Conservation (phyloP, 2,113 vertebrate genomes). For the Electrona antarctica region DNA sequence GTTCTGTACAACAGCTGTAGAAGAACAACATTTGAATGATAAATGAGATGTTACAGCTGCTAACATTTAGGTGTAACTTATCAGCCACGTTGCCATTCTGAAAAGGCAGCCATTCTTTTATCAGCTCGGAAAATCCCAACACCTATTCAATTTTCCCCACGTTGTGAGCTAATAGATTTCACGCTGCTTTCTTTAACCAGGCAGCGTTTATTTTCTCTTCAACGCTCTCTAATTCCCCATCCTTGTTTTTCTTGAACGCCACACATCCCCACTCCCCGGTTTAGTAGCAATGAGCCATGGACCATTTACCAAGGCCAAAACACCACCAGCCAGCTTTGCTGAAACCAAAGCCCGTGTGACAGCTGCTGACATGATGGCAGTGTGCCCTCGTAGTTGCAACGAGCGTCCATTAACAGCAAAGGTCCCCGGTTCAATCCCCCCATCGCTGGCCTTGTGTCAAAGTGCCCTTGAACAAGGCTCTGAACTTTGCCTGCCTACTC, state of each 20-base stretch:
- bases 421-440: too few relatives aligned
- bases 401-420: too few relatives aligned
- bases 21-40: too few relatives aligned
- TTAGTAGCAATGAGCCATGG: constrained; percentile 48
- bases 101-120: background rate
- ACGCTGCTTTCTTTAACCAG: constrained; percentile 15
- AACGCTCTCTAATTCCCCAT: constrained; percentile 18
- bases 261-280: constrained; percentile 6
- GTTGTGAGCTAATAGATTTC: constrained; percentile 48
- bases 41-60: too few relatives aligned
- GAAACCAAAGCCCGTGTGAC: constrained; percentile 31
- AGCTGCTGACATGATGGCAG: background rate
- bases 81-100: constrained; percentile 2
- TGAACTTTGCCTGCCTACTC: too few relatives aligned
- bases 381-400: too few relatives aligned
- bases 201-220: constrained; percentile 44
- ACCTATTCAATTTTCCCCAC: background rate
- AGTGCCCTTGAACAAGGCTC: too few relatives aligned
- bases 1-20: too few relatives aligned
- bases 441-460: too few relatives aligned
- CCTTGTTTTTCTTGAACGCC: background rate
- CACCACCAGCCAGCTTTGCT: constrained; percentile 5
- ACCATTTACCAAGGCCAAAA: constrained; percentile 54
- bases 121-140: background rate
- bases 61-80: background rate